These are phyloP conservation scores for Clanis bilineata DNA, from an alignment of 2,888 invertebrate species.

Conservation along the genomic window DNA sequence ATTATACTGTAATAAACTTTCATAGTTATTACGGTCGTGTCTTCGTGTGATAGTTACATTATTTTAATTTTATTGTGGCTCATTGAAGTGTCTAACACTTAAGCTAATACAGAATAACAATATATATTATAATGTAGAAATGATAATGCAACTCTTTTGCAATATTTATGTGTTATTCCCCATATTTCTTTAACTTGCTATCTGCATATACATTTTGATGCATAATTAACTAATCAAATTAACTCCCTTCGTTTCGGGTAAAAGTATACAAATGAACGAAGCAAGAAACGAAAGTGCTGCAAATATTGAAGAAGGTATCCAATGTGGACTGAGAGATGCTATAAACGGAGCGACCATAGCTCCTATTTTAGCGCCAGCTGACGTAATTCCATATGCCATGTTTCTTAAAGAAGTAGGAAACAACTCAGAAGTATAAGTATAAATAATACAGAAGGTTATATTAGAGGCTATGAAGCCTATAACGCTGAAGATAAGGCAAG, in stretches of 20 bases:
- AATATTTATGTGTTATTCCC: too few species aligned
- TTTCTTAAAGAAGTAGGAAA: slow-evolving; percentile 56
- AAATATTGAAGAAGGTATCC: slow-evolving; percentile 54
- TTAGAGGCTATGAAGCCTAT: slow-evolving; percentile 42
- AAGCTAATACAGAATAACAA: too few species aligned
- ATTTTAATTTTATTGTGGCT: neutral
- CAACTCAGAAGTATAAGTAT: slow-evolving; percentile 51
- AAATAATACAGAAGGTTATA: slow-evolving; percentile 40
- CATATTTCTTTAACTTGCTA: too few species aligned
- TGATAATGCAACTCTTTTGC: too few species aligned
- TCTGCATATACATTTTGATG: too few species aligned
- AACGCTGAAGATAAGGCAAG: slow-evolving; percentile 41
- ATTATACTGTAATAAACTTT: slow-evolving; percentile 25
- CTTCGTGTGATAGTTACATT: neutral
- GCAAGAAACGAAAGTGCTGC: slow-evolving; percentile 43
- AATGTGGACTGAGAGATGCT: slow-evolving; percentile 46
- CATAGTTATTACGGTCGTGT: neutral
- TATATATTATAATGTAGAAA: too few species aligned
- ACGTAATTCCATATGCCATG: slow-evolving; percentile 51
- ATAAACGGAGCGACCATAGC: slow-evolving; percentile 55
- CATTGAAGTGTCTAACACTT: neutral
- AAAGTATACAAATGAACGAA: slow-evolving; percentile 37
- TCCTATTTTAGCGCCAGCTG: slow-evolving; percentile 49
- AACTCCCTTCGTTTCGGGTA: slow-evolving; percentile 55
- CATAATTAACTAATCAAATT: slow-evolving; percentile 32